These are phyloP conservation scores for Polypedilum pembai DNA, from an alignment of 1,140 invertebrate species.

Conservation along the genomic window DNA sequence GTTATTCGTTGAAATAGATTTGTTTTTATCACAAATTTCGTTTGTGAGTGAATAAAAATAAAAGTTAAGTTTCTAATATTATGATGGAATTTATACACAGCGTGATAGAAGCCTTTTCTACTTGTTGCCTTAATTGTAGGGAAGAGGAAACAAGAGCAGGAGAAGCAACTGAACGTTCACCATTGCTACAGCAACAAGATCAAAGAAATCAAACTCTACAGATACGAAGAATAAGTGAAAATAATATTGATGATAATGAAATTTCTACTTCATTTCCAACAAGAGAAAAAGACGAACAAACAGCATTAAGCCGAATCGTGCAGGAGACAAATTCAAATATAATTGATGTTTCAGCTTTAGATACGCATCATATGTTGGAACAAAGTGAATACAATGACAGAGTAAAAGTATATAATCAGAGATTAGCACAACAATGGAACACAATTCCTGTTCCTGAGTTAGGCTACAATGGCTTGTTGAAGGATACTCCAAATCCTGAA, in stretches of 20 bases:
- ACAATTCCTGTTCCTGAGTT: constrained; percentile 36
- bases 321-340: constrained; percentile 85
- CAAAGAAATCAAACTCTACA: not conserved
- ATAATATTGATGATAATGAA: constrained; percentile 48
- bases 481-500: constrained; percentile 40
- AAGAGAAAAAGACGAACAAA: constrained; percentile 70
- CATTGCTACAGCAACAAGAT: constrained; percentile 41
- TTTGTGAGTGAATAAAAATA: not conserved
- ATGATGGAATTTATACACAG: not conserved
- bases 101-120: not conserved
- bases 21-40: not conserved
- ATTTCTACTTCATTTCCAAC: constrained; percentile 61
- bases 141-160: not conserved
- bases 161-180: constrained; percentile 56
- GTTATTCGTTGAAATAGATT: not conserved
- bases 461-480: constrained; percentile 34
- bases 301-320: constrained; percentile 74
- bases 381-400: constrained; percentile 72
- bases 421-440: constrained; percentile 49
- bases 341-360: constrained; percentile 73
- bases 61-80: not conserved
- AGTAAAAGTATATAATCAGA: constrained; percentile 59
- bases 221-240: constrained; percentile 54
- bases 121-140: not conserved
- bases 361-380: constrained; percentile 64